phyloP scores from a whole-genome alignment of 2,888 invertebrate species.

The Xestia xanthographa region DNA sequence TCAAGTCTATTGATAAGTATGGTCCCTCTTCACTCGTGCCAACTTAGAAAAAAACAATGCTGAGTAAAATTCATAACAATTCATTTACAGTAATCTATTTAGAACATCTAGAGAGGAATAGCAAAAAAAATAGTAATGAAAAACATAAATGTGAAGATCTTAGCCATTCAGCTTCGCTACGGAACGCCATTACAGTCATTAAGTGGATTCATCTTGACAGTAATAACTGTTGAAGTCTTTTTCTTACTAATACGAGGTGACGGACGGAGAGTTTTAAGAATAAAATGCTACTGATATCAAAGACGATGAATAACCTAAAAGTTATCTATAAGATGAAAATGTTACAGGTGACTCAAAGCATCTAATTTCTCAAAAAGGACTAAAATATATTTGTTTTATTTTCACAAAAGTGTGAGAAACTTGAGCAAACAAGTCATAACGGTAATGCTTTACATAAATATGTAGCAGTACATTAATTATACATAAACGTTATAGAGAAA shows the following conservation, averaged over 20 bases:
- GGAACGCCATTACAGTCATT: conserved; percentile 23
- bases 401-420: conserved; percentile 13
- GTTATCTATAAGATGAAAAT: too few relatives aligned
- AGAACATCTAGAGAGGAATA: conserved; percentile 12
- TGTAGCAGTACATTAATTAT: conserved; percentile 58
- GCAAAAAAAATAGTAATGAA: conserved; percentile 2
- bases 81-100: conserved; percentile 25
- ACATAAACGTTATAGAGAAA: conserved; percentile 51
- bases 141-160: conserved; percentile 27
- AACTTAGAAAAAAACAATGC: background rate
- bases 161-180: conserved; percentile 6
- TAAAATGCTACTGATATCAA: background rate
- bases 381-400: conserved; percentile 14
- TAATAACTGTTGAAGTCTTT: conserved; percentile 25
- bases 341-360: background rate
- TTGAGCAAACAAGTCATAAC: conserved; percentile 38
- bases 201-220: conserved; percentile 33
- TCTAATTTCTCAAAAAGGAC: background rate
- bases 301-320: conserved; percentile 2
- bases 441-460: conserved; percentile 46
- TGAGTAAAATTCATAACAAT: background rate
- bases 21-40: too few relatives aligned
- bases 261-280: conserved; percentile 12
- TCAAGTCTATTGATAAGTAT: background rate
- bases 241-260: conserved; percentile 4